Conservation (phyloP, 2,113 vertebrate genomes). For the Callithrix jacchus region DNA sequence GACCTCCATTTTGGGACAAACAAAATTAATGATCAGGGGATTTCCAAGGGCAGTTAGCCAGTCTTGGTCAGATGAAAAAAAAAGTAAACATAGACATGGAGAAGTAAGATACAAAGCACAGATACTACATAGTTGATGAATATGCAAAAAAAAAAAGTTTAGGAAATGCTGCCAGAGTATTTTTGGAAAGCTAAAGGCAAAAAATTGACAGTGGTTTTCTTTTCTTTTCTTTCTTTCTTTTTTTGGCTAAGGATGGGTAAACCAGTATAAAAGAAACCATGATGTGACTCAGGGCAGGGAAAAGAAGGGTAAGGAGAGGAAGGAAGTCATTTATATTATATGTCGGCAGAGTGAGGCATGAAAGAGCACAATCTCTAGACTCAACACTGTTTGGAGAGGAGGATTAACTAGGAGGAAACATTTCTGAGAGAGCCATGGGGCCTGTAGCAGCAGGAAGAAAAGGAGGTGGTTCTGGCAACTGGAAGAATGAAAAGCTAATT, state of each 20-base stretch:
- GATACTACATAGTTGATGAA: constrained; percentile 8
- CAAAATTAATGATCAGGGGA: constrained; percentile 71
- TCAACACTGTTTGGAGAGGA: not conserved
- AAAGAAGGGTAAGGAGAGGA: not conserved
- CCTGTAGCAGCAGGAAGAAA: constrained; percentile 34
- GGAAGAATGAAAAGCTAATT: constrained; percentile 13
- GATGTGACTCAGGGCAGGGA: not conserved
- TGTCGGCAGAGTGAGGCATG: not conserved
- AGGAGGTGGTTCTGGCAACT: not conserved
- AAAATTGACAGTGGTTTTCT: constrained; percentile 13
- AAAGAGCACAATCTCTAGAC: not conserved
- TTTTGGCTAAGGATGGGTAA: not conserved
- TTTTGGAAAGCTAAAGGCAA: constrained; percentile 19
- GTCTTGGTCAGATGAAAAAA: not conserved
- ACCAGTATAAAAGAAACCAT: not conserved
- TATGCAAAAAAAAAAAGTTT: not conserved
- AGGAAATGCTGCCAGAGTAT: not conserved
- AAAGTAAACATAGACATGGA: constrained; percentile 55
- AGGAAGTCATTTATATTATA: not conserved
- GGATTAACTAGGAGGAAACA: not conserved
- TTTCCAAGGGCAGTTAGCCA: constrained; percentile 71
- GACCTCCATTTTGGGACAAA: constrained; percentile 58
- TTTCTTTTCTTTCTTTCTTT: not conserved
- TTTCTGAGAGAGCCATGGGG: not conserved
- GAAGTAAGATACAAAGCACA: constrained; percentile 53